Percentiles rank a stretch among this genome's conserved stretches.
Conservation (phyloP, 2,888 invertebrate species). For the Amiota minor region DNA sequence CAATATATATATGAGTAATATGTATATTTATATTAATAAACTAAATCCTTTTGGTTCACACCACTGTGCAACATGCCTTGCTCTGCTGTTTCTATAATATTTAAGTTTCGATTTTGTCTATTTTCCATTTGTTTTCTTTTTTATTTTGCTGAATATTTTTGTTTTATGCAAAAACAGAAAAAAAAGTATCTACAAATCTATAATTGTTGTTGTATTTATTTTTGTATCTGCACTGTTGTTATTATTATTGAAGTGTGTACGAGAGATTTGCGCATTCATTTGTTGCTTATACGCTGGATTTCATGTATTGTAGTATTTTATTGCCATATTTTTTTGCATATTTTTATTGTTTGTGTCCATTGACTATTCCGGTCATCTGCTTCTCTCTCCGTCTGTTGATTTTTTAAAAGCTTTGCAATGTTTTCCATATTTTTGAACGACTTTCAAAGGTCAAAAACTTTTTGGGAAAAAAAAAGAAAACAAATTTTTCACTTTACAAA, state of each 20-base stretch:
- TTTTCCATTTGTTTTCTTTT: constrained; percentile 29
- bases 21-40: too few relatives aligned
- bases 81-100: constrained; percentile 21
- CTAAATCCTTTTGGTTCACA: too few relatives aligned
- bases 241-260: constrained; percentile 55
- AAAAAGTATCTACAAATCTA: constrained; percentile 7
- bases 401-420: constrained; percentile 48
- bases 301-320: constrained; percentile 1
- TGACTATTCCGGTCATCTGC: neutral
- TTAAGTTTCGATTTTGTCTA: constrained; percentile 31
- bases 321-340: constrained; percentile 36
- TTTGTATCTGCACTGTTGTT: constrained; percentile 44
- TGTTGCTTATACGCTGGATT: constrained; percentile 27
- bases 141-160: constrained; percentile 31
- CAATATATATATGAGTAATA: too few relatives aligned
- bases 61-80: too few relatives aligned
- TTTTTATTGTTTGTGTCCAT: constrained; percentile 1
- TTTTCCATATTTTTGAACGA: constrained; percentile 40
- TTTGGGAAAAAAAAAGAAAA: neutral
- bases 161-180: constrained; percentile 41
- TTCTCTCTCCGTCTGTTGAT: constrained; percentile 37
- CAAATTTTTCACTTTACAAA: neutral
- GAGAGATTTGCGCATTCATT: constrained; percentile 40
- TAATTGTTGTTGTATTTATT: neutral
- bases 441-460: constrained; percentile 40